Evolutionary conservation across 2,797 vertebrate species (phyloP), one percentile per base, ranked within the genome.

Genomic region (Melopsittacus undulatus): DNA sequence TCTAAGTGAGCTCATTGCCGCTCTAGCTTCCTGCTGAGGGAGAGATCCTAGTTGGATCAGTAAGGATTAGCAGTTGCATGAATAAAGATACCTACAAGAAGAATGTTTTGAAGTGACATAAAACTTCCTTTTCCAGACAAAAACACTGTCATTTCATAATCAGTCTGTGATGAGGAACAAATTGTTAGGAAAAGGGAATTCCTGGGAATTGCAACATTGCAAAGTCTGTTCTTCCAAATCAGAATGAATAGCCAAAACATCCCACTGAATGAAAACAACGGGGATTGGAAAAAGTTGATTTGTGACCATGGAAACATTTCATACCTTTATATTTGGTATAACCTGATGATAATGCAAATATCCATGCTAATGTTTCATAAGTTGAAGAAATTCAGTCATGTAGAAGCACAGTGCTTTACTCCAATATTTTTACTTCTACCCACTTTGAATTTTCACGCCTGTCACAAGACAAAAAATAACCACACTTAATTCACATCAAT

Each of bases 51-150:
- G 49, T 3, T 7, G 57, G 40, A 73, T 89, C 57, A 15, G 51
- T 61, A 46, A 59, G 42, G 61, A 83, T 85, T 68, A 89, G 69
- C 46, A 86, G 57, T 29, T 76, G 42, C 49, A 62, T 76, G 74
- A 93, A 89, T 83, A 88, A 78, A 72, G 81, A 45, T 78, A 93
- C 40, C 30, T 78, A n/a, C 7, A 34, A 62, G 56, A 86, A 34
- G 13, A 85, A 64, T 32, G 46, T n/a, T 85, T 40, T 30, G 15
- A 80, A 74, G 40, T 46, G 27, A 57, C 13, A 36, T 3, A 22
- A 90, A 42, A 36, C 29, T 75, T 57, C 36, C n/a, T 70, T 54
- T 76, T 56, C 29, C 92, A 90, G 63, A 67, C 48, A 86, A 90
- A 80, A 46, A 48, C 13, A 2, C 19, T 32, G n/a, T 13, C 3